Base-by-base conservation (phyloP, 2,888 invertebrate species). In the Hoplodrina blanda region DNA sequence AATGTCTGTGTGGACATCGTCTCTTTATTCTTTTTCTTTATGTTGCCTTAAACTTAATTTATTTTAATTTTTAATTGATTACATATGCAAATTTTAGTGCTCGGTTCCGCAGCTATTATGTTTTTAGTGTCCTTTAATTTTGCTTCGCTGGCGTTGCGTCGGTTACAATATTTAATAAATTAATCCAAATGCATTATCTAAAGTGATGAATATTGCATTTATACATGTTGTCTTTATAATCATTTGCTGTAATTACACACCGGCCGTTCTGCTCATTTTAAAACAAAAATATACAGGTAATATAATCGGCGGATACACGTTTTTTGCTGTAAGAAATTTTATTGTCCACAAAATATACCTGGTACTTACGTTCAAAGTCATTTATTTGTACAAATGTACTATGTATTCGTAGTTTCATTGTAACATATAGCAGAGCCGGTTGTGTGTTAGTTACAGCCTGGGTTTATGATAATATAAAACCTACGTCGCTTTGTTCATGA, bases 361-460 rank as follows among this genome's bases (percentile, higher is more conserved):
- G 55, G 64, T 56, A 37, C 55, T 56, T 70, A 67, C 53, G 49
- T 73, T 25, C 57, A 50, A 33, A 50, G 80, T 73, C 69, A 73
- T 80, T 71, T 84, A 80, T 84, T 84, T 84, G 78, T 69, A 81
- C 85, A 84, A 77, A 68, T 84, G 81, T 78, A 55, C 54, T 70
- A 67, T 46, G 52, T 63, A 50, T 73, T 68, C 57, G 61, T 72
- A 70, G 74, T 74, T 67, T 65, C 69, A 72, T 75, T 68, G 63
- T 80, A 78, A 33, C 76, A 55, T 67, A 74, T 69, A 63, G 53
- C 53, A 57, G 53, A 61, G 62, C 62, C 60, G 63, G 83, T 75
- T 64, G 80, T 76, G 83, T 83, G 64, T 67, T 19, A 44, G 64
- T 37, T 55, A 44, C 25, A 70, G 49, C 19, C 49, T 41, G n/a